Evolutionary conservation across 2,888 invertebrate species (phyloP), one percentile per base, ranked within the genome.

Genomic region (Spisula subtruncata): DNA sequence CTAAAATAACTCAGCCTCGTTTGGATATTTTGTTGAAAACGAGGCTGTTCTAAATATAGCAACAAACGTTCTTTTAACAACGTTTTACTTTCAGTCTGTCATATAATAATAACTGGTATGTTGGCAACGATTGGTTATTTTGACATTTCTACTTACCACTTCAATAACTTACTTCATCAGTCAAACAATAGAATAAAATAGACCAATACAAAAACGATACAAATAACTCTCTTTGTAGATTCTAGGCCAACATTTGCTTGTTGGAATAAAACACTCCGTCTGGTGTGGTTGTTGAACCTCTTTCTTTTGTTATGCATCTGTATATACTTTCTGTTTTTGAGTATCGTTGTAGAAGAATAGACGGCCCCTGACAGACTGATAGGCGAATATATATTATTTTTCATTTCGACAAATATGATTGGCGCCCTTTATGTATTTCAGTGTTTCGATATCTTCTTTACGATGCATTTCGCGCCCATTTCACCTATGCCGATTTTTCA

Each of bases 31-130:
- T 75, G 35, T 75, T 32, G n/a, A 35, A 32, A 35, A 75, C 35
- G 75, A 75, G 75, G 18, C 16, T 32, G 35, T 25, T 75, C 35
- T 75, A 75, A 35, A 35, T 32, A 18, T 75, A 75, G n/a, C n/a
- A n/a, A 75, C 75, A 75, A 16, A 75, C 29, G 35, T 75, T 75
- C 75, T 25, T 66, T 66, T n/a, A 66, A 66, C 60, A 66, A 32
- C 16, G 41, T 75, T 14, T 75, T 75, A 75, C 8, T 75, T 75
- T 75, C 75, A 35, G 75, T 35, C 32, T 75, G 75, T 75, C 75
- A 75, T 35, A 75, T 32, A 75, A 75, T 32, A 75, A 35, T 35
- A 75, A 35, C 35, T 16, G 32, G 35, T 16, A 75, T 35, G 2
- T 75, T 75, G 75, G 75, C 75, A 75, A 4, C 18, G 75, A 8